These are phyloP conservation scores for Volucella inflata DNA, from an alignment of 2,888 invertebrate species.

Conservation along the genomic window DNA sequence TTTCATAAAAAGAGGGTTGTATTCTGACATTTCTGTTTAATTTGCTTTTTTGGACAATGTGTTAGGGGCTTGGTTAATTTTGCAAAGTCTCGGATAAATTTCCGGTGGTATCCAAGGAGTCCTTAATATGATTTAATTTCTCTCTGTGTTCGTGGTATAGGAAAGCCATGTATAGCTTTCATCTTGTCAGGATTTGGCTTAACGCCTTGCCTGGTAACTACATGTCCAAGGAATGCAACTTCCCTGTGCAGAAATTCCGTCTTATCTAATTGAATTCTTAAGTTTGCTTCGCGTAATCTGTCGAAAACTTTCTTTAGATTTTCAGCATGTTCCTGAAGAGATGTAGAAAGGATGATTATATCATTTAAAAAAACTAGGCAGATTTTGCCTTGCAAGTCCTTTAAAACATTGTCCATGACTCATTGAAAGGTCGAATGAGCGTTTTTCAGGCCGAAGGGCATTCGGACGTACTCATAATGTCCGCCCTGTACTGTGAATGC, in stretches of 20 bases:
- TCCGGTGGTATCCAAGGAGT: conserved; percentile 4
- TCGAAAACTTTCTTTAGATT: conserved; percentile 12
- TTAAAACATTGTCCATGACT: conserved; percentile 16
- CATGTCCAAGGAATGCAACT: conserved; percentile 11
- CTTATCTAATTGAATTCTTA: conserved; percentile 22
- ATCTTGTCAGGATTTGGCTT: conserved; percentile 25
- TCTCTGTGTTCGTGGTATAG: neutral
- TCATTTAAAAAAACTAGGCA: conserved; percentile 22
- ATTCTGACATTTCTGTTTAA: too few relatives aligned
- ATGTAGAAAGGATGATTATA: conserved; percentile 27
- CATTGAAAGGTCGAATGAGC: conserved; percentile 24
- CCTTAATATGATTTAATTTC: conserved; percentile 13
- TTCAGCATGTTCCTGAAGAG: conserved; percentile 23
- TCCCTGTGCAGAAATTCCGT: conserved; percentile 18
- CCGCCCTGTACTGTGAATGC: conserved; percentile 15
- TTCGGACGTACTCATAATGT: conserved; percentile 11
- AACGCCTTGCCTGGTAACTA: neutral
- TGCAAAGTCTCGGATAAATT: too few relatives aligned
- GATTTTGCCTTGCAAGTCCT: neutral
- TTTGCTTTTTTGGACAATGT: too few relatives aligned
- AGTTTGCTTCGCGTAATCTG: too few relatives aligned
- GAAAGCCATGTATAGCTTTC: conserved; percentile 2
- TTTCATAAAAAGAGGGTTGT: too few relatives aligned
- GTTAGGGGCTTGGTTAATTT: too few relatives aligned
- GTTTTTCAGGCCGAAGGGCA: conserved; percentile 29